Evolutionary conservation across 2,888 invertebrate species (phyloP), one percentile per base, ranked within the genome.

Genomic region (Mesochorus sp.): DNA sequence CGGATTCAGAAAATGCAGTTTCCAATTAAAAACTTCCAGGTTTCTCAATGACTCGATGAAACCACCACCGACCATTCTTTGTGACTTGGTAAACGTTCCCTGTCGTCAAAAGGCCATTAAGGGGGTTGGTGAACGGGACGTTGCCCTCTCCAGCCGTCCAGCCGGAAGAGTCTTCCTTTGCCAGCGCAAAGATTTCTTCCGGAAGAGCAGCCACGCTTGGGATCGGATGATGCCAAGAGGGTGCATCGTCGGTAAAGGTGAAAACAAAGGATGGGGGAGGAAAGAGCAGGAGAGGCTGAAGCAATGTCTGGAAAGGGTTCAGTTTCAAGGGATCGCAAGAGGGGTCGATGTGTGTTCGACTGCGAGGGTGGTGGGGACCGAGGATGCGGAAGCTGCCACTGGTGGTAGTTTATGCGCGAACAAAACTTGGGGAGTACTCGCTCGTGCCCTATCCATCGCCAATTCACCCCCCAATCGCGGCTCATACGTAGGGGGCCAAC

Each of bases 181-280:
- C 47, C 24, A 31, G 14, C 47, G 51, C 44, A 68, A 68, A 4
- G 24, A 47, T 4, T 34, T 57, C 49, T 68, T 78, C 73, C 73
- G 77, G 73, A 78, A 78, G 77, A 77, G 57, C 73, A 66, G 66
- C 64, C 70, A 51, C 24, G 57, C 70, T 47, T 59, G n/a, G n/a
- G n/a, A 55, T 70, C 57, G 49, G n/a, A 21, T 37, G 31, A 39
- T 49, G 51, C 61, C n/a, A n/a, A n/a, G 62, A 31, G 42, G 71
- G 55, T 57, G 67, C n/a, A 42, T 47, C 17, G 24, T 19, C 14
- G 6, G 37, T 12, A 14, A 59, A 42, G 26, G 24, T 14, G 10
- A 39, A 39, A 37, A 34, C 12, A 37, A 37, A 37, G 37, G 37
- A 37, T 37, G 8, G 37, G 37, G 37, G 3, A n/a, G 2, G 37